Conservation (phyloP, 37 sponge, comb jelly and placozoan species). For the Hormiphora californensis region DNA sequence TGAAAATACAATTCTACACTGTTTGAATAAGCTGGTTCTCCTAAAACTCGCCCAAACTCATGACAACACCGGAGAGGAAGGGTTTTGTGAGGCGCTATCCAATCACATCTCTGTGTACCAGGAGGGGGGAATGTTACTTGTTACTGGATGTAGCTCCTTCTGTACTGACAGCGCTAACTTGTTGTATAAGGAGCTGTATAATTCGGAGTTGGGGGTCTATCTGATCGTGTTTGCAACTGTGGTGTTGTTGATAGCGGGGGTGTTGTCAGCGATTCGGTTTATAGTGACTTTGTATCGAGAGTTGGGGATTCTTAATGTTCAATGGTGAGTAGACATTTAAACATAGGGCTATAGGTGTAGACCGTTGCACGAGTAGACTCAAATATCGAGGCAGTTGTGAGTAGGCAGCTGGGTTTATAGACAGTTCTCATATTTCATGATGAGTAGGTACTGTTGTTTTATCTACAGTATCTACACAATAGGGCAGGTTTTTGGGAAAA, state of each 20-base stretch:
- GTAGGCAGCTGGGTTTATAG: too few relatives aligned
- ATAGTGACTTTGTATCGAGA: background rate
- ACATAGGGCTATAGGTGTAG: too few relatives aligned
- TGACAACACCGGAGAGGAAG: background rate
- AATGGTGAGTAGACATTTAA: conserved; percentile 29
- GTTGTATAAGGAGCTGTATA: conserved; percentile 11
- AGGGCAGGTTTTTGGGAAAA: too few relatives aligned
- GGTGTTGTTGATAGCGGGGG: background rate
- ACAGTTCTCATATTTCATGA: too few relatives aligned
- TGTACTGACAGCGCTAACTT: background rate
- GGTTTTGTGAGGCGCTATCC: background rate
- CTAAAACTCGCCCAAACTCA: background rate
- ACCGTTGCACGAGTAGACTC: too few relatives aligned
- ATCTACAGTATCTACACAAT: too few relatives aligned
- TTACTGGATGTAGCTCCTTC: background rate
- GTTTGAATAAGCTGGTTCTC: background rate
- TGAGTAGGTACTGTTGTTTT: too few relatives aligned
- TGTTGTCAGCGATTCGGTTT: background rate
- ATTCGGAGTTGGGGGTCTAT: conserved; percentile 16
- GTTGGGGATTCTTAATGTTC: background rate
- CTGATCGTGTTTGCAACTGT: background rate
- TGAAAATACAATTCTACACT: too few relatives aligned
- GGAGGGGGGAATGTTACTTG: background rate
- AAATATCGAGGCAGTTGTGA: too few relatives aligned
- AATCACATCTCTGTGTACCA: background rate